These are phyloP conservation scores for Caenorhabditis sp. DNA, from an alignment of 2,888 invertebrate genomes.

Conservation along the genomic window DNA sequence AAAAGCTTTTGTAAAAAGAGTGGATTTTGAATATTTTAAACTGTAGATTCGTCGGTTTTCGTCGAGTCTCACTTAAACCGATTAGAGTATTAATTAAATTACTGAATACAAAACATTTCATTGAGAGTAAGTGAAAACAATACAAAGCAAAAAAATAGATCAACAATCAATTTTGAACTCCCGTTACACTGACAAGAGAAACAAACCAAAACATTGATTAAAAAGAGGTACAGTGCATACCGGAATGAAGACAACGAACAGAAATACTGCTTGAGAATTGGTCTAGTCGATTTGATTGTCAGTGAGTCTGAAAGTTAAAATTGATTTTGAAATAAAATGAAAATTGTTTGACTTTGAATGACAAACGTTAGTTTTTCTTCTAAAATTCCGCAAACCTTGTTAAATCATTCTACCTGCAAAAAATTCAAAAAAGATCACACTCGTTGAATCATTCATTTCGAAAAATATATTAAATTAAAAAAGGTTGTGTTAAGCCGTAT, in stretches of 20 bases:
- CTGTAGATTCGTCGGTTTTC: too few species aligned
- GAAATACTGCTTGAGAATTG: neutral
- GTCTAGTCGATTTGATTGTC: slow-evolving; percentile 12
- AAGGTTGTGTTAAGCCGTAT: neutral
- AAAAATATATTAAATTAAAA: neutral
- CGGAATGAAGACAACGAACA: neutral
- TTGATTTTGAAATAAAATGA: neutral
- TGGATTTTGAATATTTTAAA: too few species aligned
- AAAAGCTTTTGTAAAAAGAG: too few species aligned
- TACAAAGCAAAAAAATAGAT: neutral
- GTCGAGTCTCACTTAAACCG: too few species aligned
- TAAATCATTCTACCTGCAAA: neutral
- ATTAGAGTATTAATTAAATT: too few species aligned
- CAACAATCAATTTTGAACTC: neutral
- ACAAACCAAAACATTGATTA: neutral
- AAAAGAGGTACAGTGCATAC: neutral
- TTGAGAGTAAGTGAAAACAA: neutral
- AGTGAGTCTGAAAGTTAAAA: slow-evolving; percentile 33
- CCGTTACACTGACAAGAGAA: neutral
- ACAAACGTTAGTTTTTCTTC: too few species aligned
- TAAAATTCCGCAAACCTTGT: too few species aligned
- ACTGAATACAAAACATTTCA: neutral
- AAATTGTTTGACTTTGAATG: too few species aligned
- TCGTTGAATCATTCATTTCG: neutral
- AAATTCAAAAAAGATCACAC: too few species aligned